Conservation (phyloP, 2,888 invertebrate genomes). For the Limulus polyphemus region DNA sequence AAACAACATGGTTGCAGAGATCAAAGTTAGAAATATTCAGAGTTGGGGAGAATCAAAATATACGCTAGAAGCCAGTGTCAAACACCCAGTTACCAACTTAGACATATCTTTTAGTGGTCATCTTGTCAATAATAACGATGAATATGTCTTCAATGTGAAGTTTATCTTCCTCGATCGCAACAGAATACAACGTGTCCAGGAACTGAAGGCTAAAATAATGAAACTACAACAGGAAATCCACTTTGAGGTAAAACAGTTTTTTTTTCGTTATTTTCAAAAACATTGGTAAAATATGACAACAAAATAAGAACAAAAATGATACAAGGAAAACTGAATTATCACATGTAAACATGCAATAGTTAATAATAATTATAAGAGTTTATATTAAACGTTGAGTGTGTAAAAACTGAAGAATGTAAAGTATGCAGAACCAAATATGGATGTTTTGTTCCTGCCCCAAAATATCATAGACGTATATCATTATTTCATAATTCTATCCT, state of each 20-base stretch:
- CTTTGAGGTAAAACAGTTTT: conserved; percentile 8
- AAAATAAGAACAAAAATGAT: no score
- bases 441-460: no score
- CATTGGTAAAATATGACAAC: no score
- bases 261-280: no score
- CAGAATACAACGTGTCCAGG: conserved; percentile 9
- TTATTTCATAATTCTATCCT: no score
- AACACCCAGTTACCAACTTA: conserved; percentile 8
- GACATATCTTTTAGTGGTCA: conserved; percentile 11
- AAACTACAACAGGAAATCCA: conserved; percentile 17
- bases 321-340: no score
- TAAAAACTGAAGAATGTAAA: no score
- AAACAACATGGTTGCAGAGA: conserved; percentile 11
- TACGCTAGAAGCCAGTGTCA: conserved; percentile 7
- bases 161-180: conserved; percentile 7
- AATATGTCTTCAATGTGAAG: conserved; percentile 8
- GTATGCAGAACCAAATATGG: no score
- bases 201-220: conserved; percentile 13
- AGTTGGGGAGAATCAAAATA: conserved; percentile 13
- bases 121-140: conserved; percentile 11
- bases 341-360: no score
- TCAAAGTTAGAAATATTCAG: conserved; percentile 6
- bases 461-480: no score
- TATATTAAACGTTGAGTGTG: no score
- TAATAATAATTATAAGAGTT: no score